Evolutionary conservation across 2,113 vertebrate species (phyloP).

Genomic region (Dicentrarchus labrax): DNA sequence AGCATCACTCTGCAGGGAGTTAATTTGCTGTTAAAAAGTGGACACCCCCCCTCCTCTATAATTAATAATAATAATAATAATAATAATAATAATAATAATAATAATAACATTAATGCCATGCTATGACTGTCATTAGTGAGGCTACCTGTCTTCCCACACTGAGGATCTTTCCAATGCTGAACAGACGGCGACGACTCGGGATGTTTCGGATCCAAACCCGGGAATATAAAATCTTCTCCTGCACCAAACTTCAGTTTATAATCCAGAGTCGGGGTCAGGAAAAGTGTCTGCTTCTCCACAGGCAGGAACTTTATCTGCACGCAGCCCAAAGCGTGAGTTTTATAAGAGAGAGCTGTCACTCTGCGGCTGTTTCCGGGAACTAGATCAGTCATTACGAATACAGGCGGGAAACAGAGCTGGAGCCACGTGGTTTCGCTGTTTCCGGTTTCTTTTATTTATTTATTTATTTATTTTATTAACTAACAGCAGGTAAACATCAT

Average conservation of each 20-base stretch:
- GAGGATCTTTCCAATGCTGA: slow-evolving; percentile 43
- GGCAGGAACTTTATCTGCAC: neutral
- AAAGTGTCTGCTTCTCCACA: neutral
- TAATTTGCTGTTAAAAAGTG: neutral
- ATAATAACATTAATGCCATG: neutral
- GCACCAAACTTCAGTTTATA: neutral
- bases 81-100: too few species aligned
- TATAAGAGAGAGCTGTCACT: slow-evolving; percentile 42
- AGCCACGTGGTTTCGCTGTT: slow-evolving; percentile 48
- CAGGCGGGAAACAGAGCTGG: slow-evolving; percentile 59
- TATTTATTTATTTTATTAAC: too few species aligned
- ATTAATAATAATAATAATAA: neutral
- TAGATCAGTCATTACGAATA: slow-evolving; percentile 37
- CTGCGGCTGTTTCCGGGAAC: slow-evolving; percentile 39
- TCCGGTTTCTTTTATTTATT: slow-evolving; percentile 7
- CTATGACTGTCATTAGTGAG: neutral
- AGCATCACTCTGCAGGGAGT: neutral
- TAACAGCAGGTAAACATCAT: too few species aligned
- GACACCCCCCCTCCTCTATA: too few species aligned
- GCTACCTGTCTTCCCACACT: slow-evolving; percentile 66
- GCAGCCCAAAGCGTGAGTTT: neutral
- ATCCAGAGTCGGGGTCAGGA: too few species aligned
- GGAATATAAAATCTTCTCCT: neutral
- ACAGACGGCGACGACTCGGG: slow-evolving; percentile 12
- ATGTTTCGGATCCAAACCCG: neutral